Base-by-base conservation (phyloP, 2,888 invertebrate genomes). In the Pardosa pseudoannulata region DNA sequence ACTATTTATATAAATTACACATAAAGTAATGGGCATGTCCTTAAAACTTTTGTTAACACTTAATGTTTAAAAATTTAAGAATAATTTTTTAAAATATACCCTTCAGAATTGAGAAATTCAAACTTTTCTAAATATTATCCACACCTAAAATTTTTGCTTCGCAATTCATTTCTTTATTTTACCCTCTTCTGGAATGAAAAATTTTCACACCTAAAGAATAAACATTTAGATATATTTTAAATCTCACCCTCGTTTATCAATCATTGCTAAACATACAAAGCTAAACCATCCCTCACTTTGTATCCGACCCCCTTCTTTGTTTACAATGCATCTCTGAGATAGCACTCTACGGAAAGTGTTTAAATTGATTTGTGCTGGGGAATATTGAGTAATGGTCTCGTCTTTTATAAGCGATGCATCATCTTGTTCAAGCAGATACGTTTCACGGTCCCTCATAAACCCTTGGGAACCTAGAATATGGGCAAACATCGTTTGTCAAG, bases 361-460 rank as follows among this genome's bases (percentile, higher is more conserved):
- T 79, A 74, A 86, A 86, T 86, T 86, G 85, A 86, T 86, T 86
- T 86, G 85, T 79, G 85, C 78, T 65, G 74, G 70, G 41, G 85
- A 79, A 79, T 86, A 86, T 86, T 86, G 85, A 86, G 79, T 86
- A 86, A 86, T 86, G 85, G 85, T 39, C 70, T 74, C 79, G 70
- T 75, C 79, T 86, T 86, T 79, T 79, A 86, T 86, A 86, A 79
- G 85, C 79, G 85, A 86, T 86, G 85, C 79, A 86, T 86, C 85
- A 86, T 86, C 74, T 74, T 79, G 79, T 74, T 74, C 72, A 72
- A 67, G 78, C 46, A 78, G 83, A 85, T 85, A 76, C 73, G 56
- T 85, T 85, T 85, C 83, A 83, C 76, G 82, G 82, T 83, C 75
- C 75, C 75, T 73, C 16, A n/a, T 62, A 79, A 73, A 72, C 83